Evolutionary conservation across 2,113 vertebrate genomes (phyloP), one percentile per base, ranked within the genome.

Genomic region (Podocnemis expansa): DNA sequence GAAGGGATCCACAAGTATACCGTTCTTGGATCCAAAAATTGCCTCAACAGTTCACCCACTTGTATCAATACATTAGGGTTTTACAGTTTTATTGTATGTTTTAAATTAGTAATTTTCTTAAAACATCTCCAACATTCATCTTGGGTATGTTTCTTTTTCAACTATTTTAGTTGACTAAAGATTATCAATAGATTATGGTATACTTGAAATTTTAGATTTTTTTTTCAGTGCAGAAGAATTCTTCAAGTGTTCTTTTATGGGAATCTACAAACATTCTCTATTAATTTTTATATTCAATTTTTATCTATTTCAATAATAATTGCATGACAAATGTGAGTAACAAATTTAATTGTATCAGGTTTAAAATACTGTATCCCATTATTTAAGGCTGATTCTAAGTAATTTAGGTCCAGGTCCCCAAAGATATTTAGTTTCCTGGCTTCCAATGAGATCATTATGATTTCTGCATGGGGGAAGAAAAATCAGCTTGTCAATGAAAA

Each of bases 351-450:
- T 63, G 17, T 16, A 27, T 29, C 31, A 1, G 1, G 89, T 84
- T 87, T 90, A 81, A 92, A 92, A 83, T 24, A 25, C 87, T 91
- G 84, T 92, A 70, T 76, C 56, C 78, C 54, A 55, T 92, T 94
- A 94, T 87, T 94, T 94, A 89, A 93, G 17, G 78, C 63, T 86
- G 60, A 31, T 63, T 63, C 31, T 63, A 31, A 34, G 29, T 34
- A 63, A 63, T 63, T 34, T 63, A 63, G 60, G 60, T 13, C 60
- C 14, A 63, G 31, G 7, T 3, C 60, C 31, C 17, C 14, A 16
- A 63, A 63, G 31, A 17, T 63, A 16, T 34, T 63, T 34, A 34
- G 13, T 13, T 13, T 63, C 60, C 13, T 34, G 31, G 34, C 31
- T 34, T 34, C 14, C 60, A 63, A 8, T 63, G 60, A 63, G 34